Evolutionary conservation across 2,797 vertebrate species (phyloP).

Genomic region (Synanceia verrucosa): DNA sequence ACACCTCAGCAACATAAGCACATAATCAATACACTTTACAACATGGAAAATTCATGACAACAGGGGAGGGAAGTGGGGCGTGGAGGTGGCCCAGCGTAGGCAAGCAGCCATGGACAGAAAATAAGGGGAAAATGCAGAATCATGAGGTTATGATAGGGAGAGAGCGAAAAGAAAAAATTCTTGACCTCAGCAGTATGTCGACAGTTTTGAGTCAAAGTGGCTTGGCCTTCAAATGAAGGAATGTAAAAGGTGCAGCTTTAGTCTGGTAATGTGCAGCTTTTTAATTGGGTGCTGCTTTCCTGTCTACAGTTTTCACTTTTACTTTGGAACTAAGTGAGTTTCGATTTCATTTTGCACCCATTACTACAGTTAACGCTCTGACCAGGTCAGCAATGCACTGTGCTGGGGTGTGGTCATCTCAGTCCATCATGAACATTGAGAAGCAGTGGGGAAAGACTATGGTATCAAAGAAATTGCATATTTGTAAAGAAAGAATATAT

Average conservation of each 20-base stretch:
- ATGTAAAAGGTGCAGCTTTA: background rate
- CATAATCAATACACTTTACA: too few relatives aligned
- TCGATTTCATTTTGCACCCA: background rate
- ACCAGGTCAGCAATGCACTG: background rate
- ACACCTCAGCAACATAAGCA: too few relatives aligned
- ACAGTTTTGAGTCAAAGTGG: background rate
- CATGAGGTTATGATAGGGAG: background rate
- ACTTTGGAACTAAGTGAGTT: background rate
- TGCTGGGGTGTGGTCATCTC: background rate
- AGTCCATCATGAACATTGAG: background rate
- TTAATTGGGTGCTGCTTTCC: background rate
- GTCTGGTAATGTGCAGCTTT: background rate
- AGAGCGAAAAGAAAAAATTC: background rate
- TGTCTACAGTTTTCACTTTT: background rate
- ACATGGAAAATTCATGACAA: too few relatives aligned
- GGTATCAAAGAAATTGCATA: background rate
- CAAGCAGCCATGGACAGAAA: constrained; percentile 17
- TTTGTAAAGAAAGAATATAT: background rate
- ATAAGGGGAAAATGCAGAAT: background rate
- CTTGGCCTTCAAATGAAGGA: background rate
- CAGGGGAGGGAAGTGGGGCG: too few relatives aligned
- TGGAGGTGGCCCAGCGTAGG: too few relatives aligned
- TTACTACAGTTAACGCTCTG: background rate
- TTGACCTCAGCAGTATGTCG: constrained; percentile 7
- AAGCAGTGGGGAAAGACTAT: background rate